Evolutionary conservation across 2,888 invertebrate species (phyloP).

Genomic region (Leptopilina drosophilae): DNA sequence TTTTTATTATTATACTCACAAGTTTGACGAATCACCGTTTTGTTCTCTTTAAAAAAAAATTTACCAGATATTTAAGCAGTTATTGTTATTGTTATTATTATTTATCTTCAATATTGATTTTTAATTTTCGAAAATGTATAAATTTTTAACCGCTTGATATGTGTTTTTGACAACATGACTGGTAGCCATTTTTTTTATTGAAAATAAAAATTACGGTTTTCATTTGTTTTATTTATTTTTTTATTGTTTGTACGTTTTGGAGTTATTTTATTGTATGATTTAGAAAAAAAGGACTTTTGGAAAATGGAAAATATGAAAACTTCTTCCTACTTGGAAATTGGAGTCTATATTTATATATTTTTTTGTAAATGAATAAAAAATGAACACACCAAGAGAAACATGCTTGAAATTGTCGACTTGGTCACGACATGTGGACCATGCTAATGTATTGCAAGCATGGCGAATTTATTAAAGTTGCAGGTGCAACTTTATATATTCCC

Average conservation of each 20-base stretch:
- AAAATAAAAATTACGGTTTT: background rate
- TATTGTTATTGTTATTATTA: no score
- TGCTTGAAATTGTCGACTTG: background rate
- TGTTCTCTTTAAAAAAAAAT: no score
- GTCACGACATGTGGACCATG: constrained; percentile 15
- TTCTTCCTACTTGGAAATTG: background rate
- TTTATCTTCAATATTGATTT: background rate
- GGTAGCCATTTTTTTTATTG: background rate
- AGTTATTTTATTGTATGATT: no score
- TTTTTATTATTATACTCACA: no score
- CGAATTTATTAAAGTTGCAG: constrained; percentile 6
- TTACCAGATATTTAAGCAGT: no score
- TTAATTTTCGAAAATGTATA: background rate
- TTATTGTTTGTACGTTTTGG: background rate
- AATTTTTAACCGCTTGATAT: background rate
- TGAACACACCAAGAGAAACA: constrained; percentile 3
- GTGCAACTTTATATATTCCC: constrained; percentile 17
- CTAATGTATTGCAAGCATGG: constrained; percentile 5
- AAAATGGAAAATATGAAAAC: background rate
- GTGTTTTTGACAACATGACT: background rate
- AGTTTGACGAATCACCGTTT: no score
- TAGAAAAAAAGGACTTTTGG: no score
- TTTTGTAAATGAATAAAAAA: background rate
- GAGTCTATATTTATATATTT: background rate
- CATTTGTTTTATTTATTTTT: background rate